Base-by-base conservation (phyloP, 92 coral and sea anemone species). In the Phenganax stokvisi region DNA sequence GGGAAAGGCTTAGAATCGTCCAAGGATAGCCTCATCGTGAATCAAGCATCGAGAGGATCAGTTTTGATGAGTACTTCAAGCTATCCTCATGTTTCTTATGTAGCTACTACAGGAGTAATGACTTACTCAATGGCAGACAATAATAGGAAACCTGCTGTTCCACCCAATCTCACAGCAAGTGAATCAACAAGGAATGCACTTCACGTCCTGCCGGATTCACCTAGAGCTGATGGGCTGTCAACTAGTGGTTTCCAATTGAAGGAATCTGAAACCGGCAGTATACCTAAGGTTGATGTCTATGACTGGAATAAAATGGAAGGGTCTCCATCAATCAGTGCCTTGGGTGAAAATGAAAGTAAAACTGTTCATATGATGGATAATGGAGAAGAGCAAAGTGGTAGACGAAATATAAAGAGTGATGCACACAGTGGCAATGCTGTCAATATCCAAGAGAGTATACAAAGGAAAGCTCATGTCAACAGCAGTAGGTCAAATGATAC, bases 101-200 rank as follows among this genome's bases (percentile, higher is more conserved):
- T 68, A 6, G 73, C n/a, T 28, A 68, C 73, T 16, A 68, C 73
- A 30, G 73, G 73, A 15, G 73, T 68, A 30, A 68, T 68, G 73
- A 28, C 73, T 6, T 68, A 68, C 73, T 68, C 73, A 9, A 17
- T 7, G 10, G 9, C 70, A 68, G 47, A 20, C 73, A 68, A 68
- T 37, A 10, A 3, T 28, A 68, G 51, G 51, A 44, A 66, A 30
- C 72, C 72, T 25, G 72, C 51, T 6, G 72, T 28, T 30, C 9
- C 31, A 28, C 37, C 70, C 10, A 64, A 30, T 17, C 10, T 64
- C 9, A 68, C 73, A 10, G 15, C 13, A 3, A 1, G 53, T 15
- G 73, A 68, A 68, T 53, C 30, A 53, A 68, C 6, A 25, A 53
- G 17, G 12, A 68, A 68, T 28, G 73, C 53, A 37, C 73, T 68